Evolutionary conservation across 2,888 invertebrate genomes (phyloP).

Genomic region (Sinotaia quadrata): DNA sequence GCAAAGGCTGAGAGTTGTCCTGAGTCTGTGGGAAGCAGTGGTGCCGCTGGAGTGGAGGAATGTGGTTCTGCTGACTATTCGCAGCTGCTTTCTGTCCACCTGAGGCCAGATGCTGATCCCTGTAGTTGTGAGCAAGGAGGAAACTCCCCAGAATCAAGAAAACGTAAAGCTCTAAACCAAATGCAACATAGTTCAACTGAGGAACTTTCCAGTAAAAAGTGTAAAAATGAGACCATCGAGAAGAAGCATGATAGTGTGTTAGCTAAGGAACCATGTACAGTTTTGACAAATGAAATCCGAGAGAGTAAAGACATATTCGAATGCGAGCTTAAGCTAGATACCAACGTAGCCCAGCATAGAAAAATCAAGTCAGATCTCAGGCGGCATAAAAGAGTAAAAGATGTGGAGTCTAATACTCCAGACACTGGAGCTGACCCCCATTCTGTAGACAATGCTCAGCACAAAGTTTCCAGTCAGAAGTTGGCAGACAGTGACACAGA

Average conservation of each 20-base stretch:
- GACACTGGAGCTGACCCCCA: not conserved
- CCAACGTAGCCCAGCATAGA: slow-evolving; percentile 1
- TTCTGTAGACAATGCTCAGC: no score
- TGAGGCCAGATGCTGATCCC: not conserved
- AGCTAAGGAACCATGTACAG: not conserved
- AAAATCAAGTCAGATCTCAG: slow-evolving; percentile 4
- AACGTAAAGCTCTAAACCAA: slow-evolving; percentile 13
- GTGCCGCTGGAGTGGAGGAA: slow-evolving; percentile 3
- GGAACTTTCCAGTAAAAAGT: not conserved
- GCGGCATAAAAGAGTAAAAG: not conserved
- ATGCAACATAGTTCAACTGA: slow-evolving; percentile 7
- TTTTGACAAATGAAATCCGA: not conserved
- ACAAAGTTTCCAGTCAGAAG: no score
- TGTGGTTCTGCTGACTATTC: not conserved
- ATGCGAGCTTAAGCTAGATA: not conserved
- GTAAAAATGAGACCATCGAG: slow-evolving; percentile 4
- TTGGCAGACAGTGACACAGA: not conserved
- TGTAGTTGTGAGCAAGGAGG: not conserved
- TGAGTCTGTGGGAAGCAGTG: slow-evolving; percentile 12
- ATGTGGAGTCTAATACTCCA: not conserved
- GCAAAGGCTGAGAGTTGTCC: not conserved
- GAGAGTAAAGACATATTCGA: not conserved
- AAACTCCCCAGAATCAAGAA: slow-evolving; percentile 13
- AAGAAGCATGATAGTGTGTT: not conserved
- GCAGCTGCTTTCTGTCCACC: not conserved